A percentile compares a stretch with the other conserved stretches of the same genome.
Conservation (phyloP, 1,140 invertebrate genomes). For the Phortica variegata region DNA sequence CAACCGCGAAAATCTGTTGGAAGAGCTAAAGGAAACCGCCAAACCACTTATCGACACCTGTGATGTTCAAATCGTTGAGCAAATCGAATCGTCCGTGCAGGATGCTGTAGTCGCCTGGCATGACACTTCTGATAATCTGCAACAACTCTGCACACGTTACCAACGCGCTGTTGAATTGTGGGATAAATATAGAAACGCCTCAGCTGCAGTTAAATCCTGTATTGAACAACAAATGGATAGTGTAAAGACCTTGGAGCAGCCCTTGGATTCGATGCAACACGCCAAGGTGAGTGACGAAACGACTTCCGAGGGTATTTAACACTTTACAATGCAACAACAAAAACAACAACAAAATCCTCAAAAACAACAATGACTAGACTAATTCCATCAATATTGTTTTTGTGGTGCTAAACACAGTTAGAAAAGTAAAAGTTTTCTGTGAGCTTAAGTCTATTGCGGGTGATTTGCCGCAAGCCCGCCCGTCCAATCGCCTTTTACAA, state of each 20-base stretch:
- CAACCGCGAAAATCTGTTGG: constrained; percentile 68
- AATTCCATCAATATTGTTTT: no score
- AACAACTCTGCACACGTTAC: constrained; percentile 71
- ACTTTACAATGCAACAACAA: not conserved
- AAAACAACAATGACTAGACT: no score
- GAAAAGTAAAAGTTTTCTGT: no score
- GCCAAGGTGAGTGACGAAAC: constrained; percentile 46
- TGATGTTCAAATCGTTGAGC: constrained; percentile 67
- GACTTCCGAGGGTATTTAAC: not conserved
- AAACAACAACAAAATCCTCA: not conserved
- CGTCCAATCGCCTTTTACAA: no score
- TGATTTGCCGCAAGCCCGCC: no score
- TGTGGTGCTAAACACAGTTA: no score
- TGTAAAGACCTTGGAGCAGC: constrained; percentile 48
- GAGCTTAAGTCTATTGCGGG: no score
- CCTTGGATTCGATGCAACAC: constrained; percentile 47
- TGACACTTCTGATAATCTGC: constrained; percentile 71
- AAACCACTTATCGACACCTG: constrained; percentile 70
- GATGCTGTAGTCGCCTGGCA: constrained; percentile 75
- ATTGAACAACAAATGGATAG: constrained; percentile 66
- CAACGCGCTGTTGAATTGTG: constrained; percentile 75
- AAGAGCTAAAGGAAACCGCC: constrained; percentile 67
- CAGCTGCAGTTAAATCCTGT: constrained; percentile 71
- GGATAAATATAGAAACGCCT: constrained; percentile 73
- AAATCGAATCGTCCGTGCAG: constrained; percentile 70